phyloP scores from a whole-genome alignment of 2,113 vertebrate genomes.

The Antidorcas marsupialis region DNA sequence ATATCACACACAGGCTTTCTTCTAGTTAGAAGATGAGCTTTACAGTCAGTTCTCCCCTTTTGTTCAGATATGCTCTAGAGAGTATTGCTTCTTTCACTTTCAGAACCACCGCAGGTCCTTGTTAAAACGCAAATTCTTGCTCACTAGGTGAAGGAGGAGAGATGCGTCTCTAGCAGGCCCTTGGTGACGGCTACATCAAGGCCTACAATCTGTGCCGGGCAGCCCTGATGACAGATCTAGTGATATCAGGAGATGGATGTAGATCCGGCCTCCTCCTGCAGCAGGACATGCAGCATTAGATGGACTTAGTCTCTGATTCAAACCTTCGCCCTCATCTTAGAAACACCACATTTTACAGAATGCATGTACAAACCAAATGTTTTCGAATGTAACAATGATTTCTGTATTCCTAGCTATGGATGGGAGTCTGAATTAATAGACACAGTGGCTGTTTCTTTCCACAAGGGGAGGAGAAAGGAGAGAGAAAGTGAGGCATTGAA shows the following conservation, averaged over 20 bases:
- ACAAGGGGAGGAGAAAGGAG: background rate
- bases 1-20: background rate
- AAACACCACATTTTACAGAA: background rate
- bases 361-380: constrained; percentile 16
- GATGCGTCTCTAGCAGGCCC: background rate
- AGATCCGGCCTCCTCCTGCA: background rate
- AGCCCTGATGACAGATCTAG: background rate
- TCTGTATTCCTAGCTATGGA: background rate
- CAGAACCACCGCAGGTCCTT: background rate
- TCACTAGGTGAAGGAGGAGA: background rate
- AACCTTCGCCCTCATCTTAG: background rate
- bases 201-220: background rate
- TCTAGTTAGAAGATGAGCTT: background rate
- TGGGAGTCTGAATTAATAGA: background rate
- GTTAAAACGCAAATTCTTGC: background rate
- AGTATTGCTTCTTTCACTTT: background rate
- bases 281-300: background rate
- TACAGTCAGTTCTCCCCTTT: background rate
- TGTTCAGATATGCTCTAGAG: background rate
- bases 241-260: background rate
- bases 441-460: background rate
- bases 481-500: background rate
- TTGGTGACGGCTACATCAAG: background rate
- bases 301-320: background rate
- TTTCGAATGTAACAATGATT: background rate